These are phyloP conservation scores for Rousettus leschenaultii DNA, from an alignment of 2,113 vertebrate species.

Conservation along the genomic window DNA sequence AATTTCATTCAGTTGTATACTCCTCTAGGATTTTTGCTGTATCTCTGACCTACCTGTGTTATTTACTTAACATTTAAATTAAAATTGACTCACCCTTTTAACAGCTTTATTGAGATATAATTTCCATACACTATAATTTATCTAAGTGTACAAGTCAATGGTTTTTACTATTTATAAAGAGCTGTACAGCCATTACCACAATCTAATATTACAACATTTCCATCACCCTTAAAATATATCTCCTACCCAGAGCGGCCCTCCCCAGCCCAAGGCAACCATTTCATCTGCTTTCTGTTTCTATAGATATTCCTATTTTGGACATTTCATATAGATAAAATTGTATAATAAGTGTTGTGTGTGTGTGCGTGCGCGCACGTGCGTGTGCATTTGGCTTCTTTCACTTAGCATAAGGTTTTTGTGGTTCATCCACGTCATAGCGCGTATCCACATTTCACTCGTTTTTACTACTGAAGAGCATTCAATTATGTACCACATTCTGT, in stretches of 20 bases:
- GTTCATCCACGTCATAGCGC: background rate
- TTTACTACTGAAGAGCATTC: background rate
- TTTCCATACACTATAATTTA: background rate
- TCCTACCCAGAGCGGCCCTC: background rate
- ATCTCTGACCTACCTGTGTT: background rate
- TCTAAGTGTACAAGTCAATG: background rate
- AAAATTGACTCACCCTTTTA: conserved; percentile 3
- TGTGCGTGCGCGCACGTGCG: background rate
- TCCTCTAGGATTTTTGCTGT: background rate
- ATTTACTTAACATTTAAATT: conserved; percentile 8
- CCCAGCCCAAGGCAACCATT: background rate
- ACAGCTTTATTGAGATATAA: background rate
- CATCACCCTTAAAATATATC: background rate
- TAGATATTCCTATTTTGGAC: background rate
- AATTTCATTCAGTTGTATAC: background rate
- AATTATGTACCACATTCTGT: background rate
- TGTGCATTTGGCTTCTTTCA: background rate
- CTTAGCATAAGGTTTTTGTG: background rate
- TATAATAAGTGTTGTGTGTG: background rate
- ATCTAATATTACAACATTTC: conserved; percentile 18
- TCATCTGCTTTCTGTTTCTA: background rate
- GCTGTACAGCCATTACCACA: background rate
- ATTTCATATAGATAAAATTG: conserved; percentile 4
- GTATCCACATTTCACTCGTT: background rate
- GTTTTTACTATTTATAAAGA: conserved; percentile 2